A percentile compares a stretch with the other conserved stretches of the same genome.
phyloP scores from a whole-genome alignment of 2,888 invertebrate species.

The Rhopalosiphum nymphaeae region DNA sequence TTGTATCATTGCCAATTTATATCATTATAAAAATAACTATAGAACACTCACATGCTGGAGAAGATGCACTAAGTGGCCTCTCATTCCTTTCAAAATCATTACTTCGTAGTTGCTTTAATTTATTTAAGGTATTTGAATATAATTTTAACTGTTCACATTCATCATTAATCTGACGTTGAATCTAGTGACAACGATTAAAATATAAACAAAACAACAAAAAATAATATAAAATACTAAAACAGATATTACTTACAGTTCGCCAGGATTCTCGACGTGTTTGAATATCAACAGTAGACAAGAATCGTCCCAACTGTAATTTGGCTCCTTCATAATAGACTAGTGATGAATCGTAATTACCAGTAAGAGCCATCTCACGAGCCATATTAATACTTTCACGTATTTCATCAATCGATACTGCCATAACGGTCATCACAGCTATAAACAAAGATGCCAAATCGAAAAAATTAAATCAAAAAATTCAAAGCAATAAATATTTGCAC shows the following conservation, averaged over 20 bases:
- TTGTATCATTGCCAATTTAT: not conserved
- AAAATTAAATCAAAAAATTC: not conserved
- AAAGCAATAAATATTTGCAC: not conserved
- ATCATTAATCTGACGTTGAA: slow-evolving; percentile 87
- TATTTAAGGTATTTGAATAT: slow-evolving; percentile 77
- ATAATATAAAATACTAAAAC: slow-evolving; percentile 7
- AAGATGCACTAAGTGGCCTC: slow-evolving; percentile 58
- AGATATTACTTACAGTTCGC: slow-evolving; percentile 73
- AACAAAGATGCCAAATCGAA: slow-evolving; percentile 56
- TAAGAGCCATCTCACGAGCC: slow-evolving; percentile 93
- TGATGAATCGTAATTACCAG: slow-evolving; percentile 96
- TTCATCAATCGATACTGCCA: slow-evolving; percentile 91
- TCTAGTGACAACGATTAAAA: slow-evolving; percentile 72
- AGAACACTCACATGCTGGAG: slow-evolving; percentile 56
- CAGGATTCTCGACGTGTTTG: slow-evolving; percentile 87
- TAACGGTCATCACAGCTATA: slow-evolving; percentile 72
- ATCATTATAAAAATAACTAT: not conserved
- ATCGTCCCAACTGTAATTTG: slow-evolving; percentile 89
- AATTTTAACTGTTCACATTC: slow-evolving; percentile 94
- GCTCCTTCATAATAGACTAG: slow-evolving; percentile 94
- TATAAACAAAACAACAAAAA: not conserved
- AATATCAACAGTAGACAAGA: slow-evolving; percentile 84
- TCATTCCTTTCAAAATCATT: slow-evolving; percentile 55
- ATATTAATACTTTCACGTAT: slow-evolving; percentile 95
- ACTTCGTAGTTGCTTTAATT: slow-evolving; percentile 43